Percentiles rank a stretch among this genome's conserved stretches.
Conservation (phyloP, 2,113 vertebrate genomes). For the Pelobates fuscus region DNA sequence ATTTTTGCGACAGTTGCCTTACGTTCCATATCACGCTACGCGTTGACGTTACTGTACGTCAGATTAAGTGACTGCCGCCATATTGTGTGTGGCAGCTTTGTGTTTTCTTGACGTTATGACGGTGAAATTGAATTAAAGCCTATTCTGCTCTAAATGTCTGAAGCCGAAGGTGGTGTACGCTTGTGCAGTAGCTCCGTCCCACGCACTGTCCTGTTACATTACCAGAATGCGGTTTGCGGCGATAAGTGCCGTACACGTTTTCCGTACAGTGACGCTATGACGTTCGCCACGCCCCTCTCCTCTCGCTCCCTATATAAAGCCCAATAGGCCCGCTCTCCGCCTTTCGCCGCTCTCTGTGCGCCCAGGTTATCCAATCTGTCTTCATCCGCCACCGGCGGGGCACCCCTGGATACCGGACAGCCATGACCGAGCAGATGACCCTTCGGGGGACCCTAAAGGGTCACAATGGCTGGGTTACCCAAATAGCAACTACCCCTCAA, state of each 20-base stretch:
- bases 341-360: slow-evolving; percentile 20
- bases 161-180: too few relatives aligned
- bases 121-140: too few relatives aligned
- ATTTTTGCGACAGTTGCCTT: too few relatives aligned
- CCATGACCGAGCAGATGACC: slow-evolving; percentile 97
- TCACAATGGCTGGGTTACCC: slow-evolving; percentile 93
- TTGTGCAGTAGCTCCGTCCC: too few relatives aligned
- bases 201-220: too few relatives aligned
- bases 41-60: too few relatives aligned
- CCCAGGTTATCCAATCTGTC: slow-evolving; percentile 63
- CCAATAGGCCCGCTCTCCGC: neutral
- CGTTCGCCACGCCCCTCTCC: neutral
- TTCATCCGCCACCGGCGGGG: slow-evolving; percentile 74
- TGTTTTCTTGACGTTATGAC: too few relatives aligned
- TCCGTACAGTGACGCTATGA: neutral
- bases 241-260: neutral
- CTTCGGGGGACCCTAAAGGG: slow-evolving; percentile 94
- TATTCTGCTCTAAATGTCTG: too few relatives aligned
- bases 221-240: too few relatives aligned
- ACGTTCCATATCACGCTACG: too few relatives aligned
- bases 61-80: too few relatives aligned
- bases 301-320: slow-evolving; percentile 21
- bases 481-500: slow-evolving; percentile 93
- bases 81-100: too few relatives aligned
- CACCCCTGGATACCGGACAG: slow-evolving; percentile 58